Conservation (phyloP, 2,113 vertebrate species). For the Micromys minutus region DNA sequence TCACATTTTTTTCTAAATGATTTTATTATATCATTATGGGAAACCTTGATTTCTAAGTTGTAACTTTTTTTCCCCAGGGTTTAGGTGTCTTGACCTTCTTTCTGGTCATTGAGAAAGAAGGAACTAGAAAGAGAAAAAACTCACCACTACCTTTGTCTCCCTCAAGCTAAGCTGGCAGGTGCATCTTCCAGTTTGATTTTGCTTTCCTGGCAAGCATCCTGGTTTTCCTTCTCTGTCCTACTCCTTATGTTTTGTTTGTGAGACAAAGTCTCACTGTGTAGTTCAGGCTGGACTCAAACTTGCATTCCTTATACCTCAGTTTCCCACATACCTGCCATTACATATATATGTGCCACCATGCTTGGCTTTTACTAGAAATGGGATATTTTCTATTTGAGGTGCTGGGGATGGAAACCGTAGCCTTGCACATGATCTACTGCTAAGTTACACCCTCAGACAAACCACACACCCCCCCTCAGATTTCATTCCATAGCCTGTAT, state of each 20-base stretch:
- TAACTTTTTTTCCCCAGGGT: neutral
- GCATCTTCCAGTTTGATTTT: neutral
- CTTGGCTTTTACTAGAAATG: neutral
- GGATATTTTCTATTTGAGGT: neutral
- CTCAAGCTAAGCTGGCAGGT: neutral
- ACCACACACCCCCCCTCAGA: fast-evolving
- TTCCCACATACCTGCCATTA: neutral
- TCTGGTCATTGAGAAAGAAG: neutral
- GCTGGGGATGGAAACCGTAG: neutral
- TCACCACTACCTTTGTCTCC: neutral
- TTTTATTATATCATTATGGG: neutral
- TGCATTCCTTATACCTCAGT: neutral
- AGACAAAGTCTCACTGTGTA: neutral
- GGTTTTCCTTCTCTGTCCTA: neutral
- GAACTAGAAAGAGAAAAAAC: neutral
- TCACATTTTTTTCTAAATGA: neutral
- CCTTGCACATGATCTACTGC: neutral
- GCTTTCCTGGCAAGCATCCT: neutral
- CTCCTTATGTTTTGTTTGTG: neutral
- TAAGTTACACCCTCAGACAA: no score
- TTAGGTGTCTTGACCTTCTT: neutral
- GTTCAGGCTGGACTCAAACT: neutral
- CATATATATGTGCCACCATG: neutral
- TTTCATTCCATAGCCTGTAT: neutral
- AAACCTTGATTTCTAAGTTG: neutral